phyloP scores from a whole-genome alignment of 2,888 invertebrate species.

The Euplagia quadripunctaria region DNA sequence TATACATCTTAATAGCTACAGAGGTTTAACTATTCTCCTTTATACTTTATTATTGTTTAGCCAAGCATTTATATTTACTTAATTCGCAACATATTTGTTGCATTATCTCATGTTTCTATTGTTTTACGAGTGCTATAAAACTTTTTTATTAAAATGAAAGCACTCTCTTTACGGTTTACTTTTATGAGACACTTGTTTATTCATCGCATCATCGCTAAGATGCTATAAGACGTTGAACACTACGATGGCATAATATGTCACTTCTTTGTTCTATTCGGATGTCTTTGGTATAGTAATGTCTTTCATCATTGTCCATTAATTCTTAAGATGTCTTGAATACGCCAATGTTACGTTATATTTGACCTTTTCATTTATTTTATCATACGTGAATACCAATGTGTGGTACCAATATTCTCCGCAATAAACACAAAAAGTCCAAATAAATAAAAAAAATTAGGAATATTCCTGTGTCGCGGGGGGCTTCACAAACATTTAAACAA shows the following conservation, averaged over 20 bases:
- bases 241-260: slow-evolving; percentile 18
- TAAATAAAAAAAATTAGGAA: too few species aligned
- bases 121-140: slow-evolving; percentile 6
- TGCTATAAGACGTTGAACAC: slow-evolving; percentile 6
- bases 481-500: too few species aligned
- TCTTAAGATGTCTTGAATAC: not conserved
- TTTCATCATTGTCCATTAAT: not conserved
- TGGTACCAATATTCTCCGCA: not conserved
- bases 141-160: slow-evolving; percentile 17
- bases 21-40: not conserved
- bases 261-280: slow-evolving; percentile 17
- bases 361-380: not conserved
- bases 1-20: not conserved
- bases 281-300: not conserved
- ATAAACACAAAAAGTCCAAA: too few species aligned
- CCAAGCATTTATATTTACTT: not conserved
- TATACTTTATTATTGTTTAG: not conserved
- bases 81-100: not conserved
- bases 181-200: slow-evolving; percentile 28
- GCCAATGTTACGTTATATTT: not conserved
- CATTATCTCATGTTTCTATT: not conserved
- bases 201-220: slow-evolving; percentile 8
- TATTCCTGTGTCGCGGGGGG: too few species aligned
- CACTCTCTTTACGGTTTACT: slow-evolving; percentile 13
- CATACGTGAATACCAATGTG: not conserved